Conservation (phyloP, 1,140 invertebrate genomes). For the Drosophila simulans region DNA sequence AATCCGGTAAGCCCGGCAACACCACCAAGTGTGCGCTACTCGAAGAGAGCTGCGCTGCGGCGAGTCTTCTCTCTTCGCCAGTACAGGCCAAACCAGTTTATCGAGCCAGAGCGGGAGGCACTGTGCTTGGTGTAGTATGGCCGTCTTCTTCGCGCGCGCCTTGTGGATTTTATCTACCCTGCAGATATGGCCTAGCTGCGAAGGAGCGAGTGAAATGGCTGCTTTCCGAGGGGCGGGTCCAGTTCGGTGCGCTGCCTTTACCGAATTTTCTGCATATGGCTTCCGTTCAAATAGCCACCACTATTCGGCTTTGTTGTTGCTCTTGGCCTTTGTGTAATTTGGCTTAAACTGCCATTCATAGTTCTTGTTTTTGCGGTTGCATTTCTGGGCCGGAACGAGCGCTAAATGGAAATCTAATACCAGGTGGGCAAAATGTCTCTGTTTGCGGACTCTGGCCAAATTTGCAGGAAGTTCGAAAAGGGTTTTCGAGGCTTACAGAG, state of each 20-base stretch:
- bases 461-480: conserved; percentile 4
- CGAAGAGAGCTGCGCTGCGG: conserved; percentile 29
- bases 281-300: conserved; percentile 56
- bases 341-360: conserved; percentile 82
- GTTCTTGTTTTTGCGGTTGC: conserved; percentile 79
- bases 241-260: conserved; percentile 51
- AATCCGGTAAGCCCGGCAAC: conserved; percentile 58
- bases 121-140: conserved; percentile 7
- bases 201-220: conserved; percentile 38
- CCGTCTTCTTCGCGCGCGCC: conserved; percentile 48
- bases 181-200: conserved; percentile 44
- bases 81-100: conserved; percentile 18
- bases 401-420: conserved; percentile 56
- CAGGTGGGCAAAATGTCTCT: conserved; percentile 54
- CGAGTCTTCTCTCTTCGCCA: neutral
- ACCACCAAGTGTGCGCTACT: conserved; percentile 74
- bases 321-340: conserved; percentile 78
- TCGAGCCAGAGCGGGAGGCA: conserved; percentile 3
- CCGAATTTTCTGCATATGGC: conserved; percentile 76
- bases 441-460: conserved; percentile 16
- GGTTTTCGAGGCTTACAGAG: conserved; percentile 9
- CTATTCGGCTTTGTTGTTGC: conserved; percentile 29
- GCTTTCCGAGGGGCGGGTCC: conserved; percentile 55
- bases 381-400: conserved; percentile 55
- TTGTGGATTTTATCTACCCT: conserved; percentile 79